Evolutionary conservation across 2,797 vertebrate genomes (phyloP).

Genomic region (Gadopsis bispinosus): DNA sequence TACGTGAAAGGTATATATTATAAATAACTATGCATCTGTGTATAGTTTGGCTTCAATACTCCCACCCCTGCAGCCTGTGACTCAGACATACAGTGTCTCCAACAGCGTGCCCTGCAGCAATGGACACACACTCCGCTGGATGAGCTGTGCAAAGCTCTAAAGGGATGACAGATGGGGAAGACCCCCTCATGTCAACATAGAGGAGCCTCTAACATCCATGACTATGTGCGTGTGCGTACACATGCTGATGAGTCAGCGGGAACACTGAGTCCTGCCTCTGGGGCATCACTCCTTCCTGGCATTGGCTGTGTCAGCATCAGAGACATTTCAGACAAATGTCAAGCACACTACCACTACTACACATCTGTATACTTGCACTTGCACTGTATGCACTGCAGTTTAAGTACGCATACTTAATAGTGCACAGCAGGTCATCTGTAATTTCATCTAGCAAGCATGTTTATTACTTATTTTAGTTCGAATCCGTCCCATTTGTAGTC

Average conservation of each 20-base stretch:
- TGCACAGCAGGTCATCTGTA: constrained; percentile 22
- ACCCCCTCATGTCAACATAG: constrained; percentile 57
- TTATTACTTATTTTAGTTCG: constrained; percentile 7
- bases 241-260: constrained; percentile 69
- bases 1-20: background rate
- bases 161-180: constrained; percentile 60
- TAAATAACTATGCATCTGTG: background rate
- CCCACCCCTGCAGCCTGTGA: constrained; percentile 48
- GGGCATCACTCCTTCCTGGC: constrained; percentile 63
- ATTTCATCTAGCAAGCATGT: constrained; percentile 9
- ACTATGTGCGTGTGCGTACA: constrained; percentile 46
- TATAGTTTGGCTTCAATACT: constrained; percentile 45
- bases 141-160: constrained; percentile 61
- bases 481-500: constrained; percentile 11
- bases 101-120: constrained; percentile 53
- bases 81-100: constrained; percentile 49
- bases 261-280: constrained; percentile 64
- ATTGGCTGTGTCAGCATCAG: constrained; percentile 70
- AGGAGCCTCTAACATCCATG: constrained; percentile 47
- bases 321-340: constrained; percentile 74
- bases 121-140: constrained; percentile 56
- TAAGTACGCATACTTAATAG: background rate
- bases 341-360: constrained; percentile 41
- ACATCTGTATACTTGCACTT: constrained; percentile 37
- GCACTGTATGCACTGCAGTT: constrained; percentile 11